Conservation (phyloP, 2,888 invertebrate genomes). For the Halictus quadricinctus region DNA sequence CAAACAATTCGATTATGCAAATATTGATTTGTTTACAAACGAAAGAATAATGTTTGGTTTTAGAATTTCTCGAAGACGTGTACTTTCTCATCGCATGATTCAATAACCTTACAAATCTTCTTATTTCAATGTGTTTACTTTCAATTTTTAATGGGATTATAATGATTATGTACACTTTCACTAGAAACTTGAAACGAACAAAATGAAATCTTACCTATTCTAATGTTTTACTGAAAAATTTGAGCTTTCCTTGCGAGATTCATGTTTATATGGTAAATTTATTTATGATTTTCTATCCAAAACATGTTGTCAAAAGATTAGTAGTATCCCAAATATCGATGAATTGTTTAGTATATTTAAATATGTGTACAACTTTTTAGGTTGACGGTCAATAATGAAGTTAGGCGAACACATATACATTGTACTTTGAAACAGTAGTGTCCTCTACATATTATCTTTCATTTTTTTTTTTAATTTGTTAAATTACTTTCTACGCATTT, state of each 20-base stretch:
- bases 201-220: slow-evolving; percentile 43
- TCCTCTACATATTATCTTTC: slow-evolving; percentile 31
- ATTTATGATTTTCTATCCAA: slow-evolving; percentile 22
- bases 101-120: background rate
- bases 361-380: slow-evolving; percentile 49
- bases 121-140: background rate
- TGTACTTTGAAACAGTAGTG: slow-evolving; percentile 25
- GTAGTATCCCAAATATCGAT: slow-evolving; percentile 52
- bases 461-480: background rate
- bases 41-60: slow-evolving; percentile 1
- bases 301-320: slow-evolving; percentile 38
- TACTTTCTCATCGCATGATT: background rate
- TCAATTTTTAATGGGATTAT: slow-evolving; percentile 17
- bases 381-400: slow-evolving; percentile 57
- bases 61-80: background rate
- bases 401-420: slow-evolving; percentile 29
- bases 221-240: slow-evolving; percentile 46
- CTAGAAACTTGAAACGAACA: slow-evolving; percentile 7
- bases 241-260: slow-evolving; percentile 24
- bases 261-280: slow-evolving; percentile 47
- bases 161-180: slow-evolving; percentile 20
- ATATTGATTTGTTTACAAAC: slow-evolving; percentile 63
- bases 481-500: background rate
- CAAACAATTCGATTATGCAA: background rate
- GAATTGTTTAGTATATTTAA: slow-evolving; percentile 27